phyloP scores from a whole-genome alignment of 2,797 vertebrate genomes.

The Geotrypetes seraphini region DNA sequence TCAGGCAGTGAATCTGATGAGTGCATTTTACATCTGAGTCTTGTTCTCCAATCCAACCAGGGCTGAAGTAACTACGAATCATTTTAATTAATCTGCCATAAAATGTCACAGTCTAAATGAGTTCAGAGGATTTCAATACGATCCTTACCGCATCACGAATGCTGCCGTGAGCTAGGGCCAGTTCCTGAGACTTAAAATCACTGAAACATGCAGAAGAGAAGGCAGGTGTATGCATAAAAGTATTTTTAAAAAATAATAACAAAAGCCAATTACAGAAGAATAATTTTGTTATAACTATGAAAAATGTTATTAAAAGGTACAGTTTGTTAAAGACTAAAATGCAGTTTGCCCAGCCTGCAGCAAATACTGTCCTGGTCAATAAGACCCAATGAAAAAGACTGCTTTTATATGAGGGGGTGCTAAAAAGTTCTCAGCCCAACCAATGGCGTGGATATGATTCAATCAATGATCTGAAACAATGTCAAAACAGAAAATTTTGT shows the following conservation, averaged over 20 bases:
- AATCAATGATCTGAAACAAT: too few relatives aligned
- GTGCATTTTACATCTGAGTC: slow-evolving; percentile 22
- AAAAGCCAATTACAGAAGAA: slow-evolving; percentile 44
- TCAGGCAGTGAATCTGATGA: slow-evolving; percentile 18
- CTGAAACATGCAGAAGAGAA: slow-evolving; percentile 33
- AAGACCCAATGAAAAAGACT: slow-evolving; percentile 36
- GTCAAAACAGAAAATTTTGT: too few relatives aligned
- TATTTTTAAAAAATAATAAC: slow-evolving; percentile 37
- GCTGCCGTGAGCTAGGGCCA: slow-evolving; percentile 20
- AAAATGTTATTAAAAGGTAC: slow-evolving; percentile 34
- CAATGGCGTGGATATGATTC: too few relatives aligned
- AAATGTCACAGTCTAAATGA: slow-evolving; percentile 40
- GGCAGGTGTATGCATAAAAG: slow-evolving; percentile 33
- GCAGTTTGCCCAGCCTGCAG: slow-evolving; percentile 28
- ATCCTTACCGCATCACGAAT: slow-evolving; percentile 34
- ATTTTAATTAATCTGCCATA: slow-evolving; percentile 52
- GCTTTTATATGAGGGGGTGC: too few relatives aligned
- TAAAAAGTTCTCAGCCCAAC: too few relatives aligned
- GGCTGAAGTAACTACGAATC: slow-evolving; percentile 35
- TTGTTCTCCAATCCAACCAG: slow-evolving; percentile 15
- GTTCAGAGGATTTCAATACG: slow-evolving; percentile 43
- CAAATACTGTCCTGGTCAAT: slow-evolving; percentile 33
- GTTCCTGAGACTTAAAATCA: slow-evolving; percentile 31
- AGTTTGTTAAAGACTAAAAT: slow-evolving; percentile 37
- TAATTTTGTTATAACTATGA: slow-evolving; percentile 39